Evolutionary conservation across 2,113 vertebrate species (phyloP).

Genomic region (Pomatostomus ruficeps): DNA sequence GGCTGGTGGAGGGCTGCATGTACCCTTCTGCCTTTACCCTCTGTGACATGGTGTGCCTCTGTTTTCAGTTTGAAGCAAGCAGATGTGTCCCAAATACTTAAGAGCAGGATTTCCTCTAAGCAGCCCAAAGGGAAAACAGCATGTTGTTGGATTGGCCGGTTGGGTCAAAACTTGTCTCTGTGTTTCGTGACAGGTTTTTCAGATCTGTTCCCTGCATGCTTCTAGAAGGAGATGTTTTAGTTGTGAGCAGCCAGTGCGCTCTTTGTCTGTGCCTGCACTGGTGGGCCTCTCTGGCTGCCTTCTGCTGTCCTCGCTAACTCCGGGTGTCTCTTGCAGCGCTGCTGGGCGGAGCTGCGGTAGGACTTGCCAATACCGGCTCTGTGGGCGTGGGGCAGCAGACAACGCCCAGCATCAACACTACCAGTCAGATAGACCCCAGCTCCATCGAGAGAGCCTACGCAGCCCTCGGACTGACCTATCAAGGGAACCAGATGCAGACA

Average conservation of each 20-base stretch:
- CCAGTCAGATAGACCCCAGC: conserved; percentile 96
- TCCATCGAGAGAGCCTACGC: conserved; percentile 97
- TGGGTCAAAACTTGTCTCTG: not conserved
- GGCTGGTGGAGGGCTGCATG: not conserved
- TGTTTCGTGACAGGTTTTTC: not conserved
- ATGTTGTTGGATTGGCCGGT: not conserved
- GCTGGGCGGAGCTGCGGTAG: conserved; percentile 82
- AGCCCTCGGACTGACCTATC: conserved; percentile 93
- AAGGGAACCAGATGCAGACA: conserved; percentile 89
- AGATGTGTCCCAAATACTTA: not conserved
- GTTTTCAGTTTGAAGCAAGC: not conserved
- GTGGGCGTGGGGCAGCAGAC: conserved; percentile 85
- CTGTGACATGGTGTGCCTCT: not conserved
- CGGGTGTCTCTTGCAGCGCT: conserved; percentile 75
- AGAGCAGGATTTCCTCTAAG: not conserved
- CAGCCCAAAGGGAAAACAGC: not conserved
- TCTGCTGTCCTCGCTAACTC: not conserved
- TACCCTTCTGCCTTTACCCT: not conserved
- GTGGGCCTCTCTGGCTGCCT: not conserved
- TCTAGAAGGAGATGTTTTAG: not conserved
- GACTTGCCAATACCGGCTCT: conserved; percentile 81
- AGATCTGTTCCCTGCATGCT: not conserved
- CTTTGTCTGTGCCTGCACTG: not conserved
- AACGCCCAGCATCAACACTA: conserved; percentile 82
- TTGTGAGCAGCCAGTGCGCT: not conserved